These are phyloP conservation scores for Hydriomena furcata DNA, from an alignment of 2,888 invertebrate species.

Conservation along the genomic window DNA sequence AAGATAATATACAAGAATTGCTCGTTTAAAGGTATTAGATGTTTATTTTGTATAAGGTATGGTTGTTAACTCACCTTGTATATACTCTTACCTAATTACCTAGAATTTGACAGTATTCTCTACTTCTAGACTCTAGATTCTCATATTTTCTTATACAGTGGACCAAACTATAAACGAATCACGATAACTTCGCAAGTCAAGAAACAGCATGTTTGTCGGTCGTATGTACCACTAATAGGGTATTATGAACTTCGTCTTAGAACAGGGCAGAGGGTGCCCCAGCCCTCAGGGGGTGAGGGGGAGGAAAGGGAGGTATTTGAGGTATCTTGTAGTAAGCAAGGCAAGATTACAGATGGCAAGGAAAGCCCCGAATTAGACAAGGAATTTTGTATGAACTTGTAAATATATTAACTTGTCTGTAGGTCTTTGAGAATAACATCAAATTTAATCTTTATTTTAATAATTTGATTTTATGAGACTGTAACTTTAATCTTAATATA, in stretches of 20 bases:
- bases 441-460: constrained; percentile 60
- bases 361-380: constrained; percentile 81
- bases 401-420: constrained; percentile 71
- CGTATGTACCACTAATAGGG: constrained; percentile 74
- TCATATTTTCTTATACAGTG: constrained; percentile 15
- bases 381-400: constrained; percentile 79
- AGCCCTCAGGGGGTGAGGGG: constrained; percentile 40
- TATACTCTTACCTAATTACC: too few relatives aligned
- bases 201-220: constrained; percentile 58
- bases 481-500: too few relatives aligned
- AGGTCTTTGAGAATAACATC: constrained; percentile 75
- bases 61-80: too few relatives aligned
- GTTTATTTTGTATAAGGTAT: too few relatives aligned
- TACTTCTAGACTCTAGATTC: constrained; percentile 1
- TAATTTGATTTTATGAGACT: too few relatives aligned
- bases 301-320: constrained; percentile 56
- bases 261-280: constrained; percentile 61
- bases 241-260: constrained; percentile 78
- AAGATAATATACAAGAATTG: too few relatives aligned
- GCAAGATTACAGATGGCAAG: constrained; percentile 81
- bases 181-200: constrained; percentile 46
- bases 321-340: constrained; percentile 65
- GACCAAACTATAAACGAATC: constrained; percentile 25
- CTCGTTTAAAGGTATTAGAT: too few relatives aligned
- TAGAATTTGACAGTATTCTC: too few relatives aligned